Evolutionary conservation across 1,140 invertebrate species (phyloP), one percentile per base, ranked within the genome.

Genomic region (Neotoxoptera formosana): DNA sequence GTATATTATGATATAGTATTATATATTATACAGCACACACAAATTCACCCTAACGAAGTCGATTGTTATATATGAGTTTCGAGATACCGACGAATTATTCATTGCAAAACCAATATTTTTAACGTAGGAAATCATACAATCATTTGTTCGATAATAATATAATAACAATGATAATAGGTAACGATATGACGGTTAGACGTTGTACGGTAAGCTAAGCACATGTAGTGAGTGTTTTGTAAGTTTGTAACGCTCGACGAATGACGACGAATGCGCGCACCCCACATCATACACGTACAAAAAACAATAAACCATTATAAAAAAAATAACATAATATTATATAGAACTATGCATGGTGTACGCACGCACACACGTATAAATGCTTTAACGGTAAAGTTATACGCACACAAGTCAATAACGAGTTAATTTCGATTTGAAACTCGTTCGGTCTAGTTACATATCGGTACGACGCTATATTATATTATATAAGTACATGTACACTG

Each of bases 61-160:
- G 30, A 86, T 86, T 86, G 84, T 86, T 45, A 25, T n/a, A n/a
- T n/a, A n/a, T 30, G 23, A 25, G 21, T 67, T 67, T n/a, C 14
- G 30, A 67, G 14, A n/a, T 67, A 0, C 14, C 14, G 14, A n/a
- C 14, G 60, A 67, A 6, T 76, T 76, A 3, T 41, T 14, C 9
- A 67, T 76, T 76, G n/a, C 30, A n/a, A 76, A 76, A 76, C 60
- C 60, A 14, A 76, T 76, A 76, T 76, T 76, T n/a, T 76, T 76
- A n/a, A 76, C 60, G 60, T 76, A n/a, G n/a, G 41, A 41, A 41
- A 41, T 41, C 41, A 41, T 41, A 41, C 41, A 41, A 41, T 41
- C 41, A 41, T 41, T 41, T 41, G 41, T 41, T 41, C 41, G 41
- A 41, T 60, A 25, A 60, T 2, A 60, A 60, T 2, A 41, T 60